phyloP scores from a whole-genome alignment of 2,888 invertebrate species.

The Gari tellinella region DNA sequence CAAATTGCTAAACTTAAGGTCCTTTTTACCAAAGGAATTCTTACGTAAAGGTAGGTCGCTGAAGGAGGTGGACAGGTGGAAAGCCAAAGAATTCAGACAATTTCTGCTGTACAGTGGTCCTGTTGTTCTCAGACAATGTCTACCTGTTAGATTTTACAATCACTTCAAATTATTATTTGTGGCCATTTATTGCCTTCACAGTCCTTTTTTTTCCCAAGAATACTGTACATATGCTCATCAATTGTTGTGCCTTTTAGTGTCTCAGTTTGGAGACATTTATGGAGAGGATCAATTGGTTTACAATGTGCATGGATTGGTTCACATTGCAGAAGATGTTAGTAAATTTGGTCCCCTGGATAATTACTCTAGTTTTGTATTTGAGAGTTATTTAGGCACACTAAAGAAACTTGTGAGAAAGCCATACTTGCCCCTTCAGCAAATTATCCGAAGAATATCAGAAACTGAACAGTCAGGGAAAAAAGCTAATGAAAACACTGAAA shows the following conservation, averaged over 20 bases:
- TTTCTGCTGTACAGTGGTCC: constrained; percentile 74
- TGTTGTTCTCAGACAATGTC: constrained; percentile 57
- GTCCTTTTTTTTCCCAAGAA: constrained; percentile 48
- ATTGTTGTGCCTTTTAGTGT: constrained; percentile 68
- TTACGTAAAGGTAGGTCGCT: constrained; percentile 69
- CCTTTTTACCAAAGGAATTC: constrained; percentile 65
- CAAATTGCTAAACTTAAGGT: not conserved
- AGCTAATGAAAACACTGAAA: not conserved
- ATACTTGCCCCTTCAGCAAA: constrained; percentile 29
- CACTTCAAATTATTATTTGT: constrained; percentile 53
- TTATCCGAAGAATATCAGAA: constrained; percentile 40
- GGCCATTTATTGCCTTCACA: constrained; percentile 60
- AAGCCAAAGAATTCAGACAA: constrained; percentile 74
- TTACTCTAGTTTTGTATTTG: constrained; percentile 80
- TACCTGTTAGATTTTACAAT: constrained; percentile 47
- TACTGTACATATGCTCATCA: constrained; percentile 63
- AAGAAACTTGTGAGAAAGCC: constrained; percentile 41
- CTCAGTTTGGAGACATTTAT: constrained; percentile 73
- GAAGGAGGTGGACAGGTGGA: constrained; percentile 68
- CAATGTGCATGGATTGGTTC: constrained; percentile 82
- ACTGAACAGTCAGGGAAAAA: not conserved
- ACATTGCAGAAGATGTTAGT: constrained; percentile 79
- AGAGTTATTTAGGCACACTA: constrained; percentile 74
- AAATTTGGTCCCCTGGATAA: constrained; percentile 76
- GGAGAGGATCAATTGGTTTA: constrained; percentile 76